phyloP scores from a whole-genome alignment of 2,888 invertebrate species.

The Siphonodentalium dalli region DNA sequence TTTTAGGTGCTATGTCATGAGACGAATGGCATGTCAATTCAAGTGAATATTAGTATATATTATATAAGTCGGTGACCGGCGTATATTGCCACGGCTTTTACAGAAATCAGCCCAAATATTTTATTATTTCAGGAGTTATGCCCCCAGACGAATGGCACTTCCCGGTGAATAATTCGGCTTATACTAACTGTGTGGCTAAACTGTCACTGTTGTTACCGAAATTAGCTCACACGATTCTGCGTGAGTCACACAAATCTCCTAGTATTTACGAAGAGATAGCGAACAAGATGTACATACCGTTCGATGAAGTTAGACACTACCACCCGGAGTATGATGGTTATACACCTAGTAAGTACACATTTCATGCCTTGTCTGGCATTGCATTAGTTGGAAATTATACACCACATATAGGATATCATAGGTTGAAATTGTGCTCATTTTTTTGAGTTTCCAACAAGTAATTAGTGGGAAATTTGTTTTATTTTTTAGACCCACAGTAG shows the following conservation, averaged over 20 bases:
- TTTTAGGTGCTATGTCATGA: too few species aligned
- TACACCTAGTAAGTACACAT: constrained; percentile 23
- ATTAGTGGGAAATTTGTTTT: too few species aligned
- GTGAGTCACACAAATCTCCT: constrained; percentile 25
- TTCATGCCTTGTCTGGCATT: too few species aligned
- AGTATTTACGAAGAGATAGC: constrained; percentile 35
- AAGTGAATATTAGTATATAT: too few species aligned
- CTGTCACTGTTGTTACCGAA: constrained; percentile 38
- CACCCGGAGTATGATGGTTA: constrained; percentile 66
- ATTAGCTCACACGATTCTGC: constrained; percentile 23
- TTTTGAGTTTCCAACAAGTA: too few species aligned
- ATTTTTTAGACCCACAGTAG: too few species aligned
- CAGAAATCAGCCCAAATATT: background rate
- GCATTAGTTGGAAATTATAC: too few species aligned
- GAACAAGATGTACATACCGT: constrained; percentile 52
- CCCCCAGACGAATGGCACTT: constrained; percentile 59
- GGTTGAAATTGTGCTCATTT: too few species aligned
- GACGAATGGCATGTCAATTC: too few species aligned
- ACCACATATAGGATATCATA: too few species aligned
- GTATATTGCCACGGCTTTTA: too few species aligned
- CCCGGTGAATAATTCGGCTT: constrained; percentile 58
- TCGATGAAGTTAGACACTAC: constrained; percentile 53
- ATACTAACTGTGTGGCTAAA: constrained; percentile 54
- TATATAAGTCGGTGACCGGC: too few species aligned
- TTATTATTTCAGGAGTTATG: constrained; percentile 51